These are phyloP conservation scores for Electrophaes corylata DNA, from an alignment of 2,888 invertebrate species.

Conservation along the genomic window DNA sequence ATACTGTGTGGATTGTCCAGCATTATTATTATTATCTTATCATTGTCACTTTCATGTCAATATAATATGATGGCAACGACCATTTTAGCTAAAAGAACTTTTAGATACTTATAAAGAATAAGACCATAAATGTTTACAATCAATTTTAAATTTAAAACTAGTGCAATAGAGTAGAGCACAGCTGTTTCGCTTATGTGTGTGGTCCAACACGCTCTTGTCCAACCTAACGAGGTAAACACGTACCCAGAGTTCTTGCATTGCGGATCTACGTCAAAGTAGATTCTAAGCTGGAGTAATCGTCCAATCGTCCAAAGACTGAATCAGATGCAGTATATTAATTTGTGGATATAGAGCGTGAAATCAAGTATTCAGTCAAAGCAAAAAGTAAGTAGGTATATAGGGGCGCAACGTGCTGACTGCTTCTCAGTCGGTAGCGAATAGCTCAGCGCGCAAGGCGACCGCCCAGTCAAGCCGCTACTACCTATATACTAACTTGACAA, in stretches of 20 bases:
- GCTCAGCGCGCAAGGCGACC: slow-evolving; percentile 49
- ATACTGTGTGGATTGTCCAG: too few relatives aligned
- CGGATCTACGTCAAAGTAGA: slow-evolving; percentile 8
- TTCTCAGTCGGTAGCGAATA: slow-evolving; percentile 63
- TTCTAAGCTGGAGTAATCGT: slow-evolving; percentile 47
- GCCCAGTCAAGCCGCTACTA: slow-evolving; percentile 32
- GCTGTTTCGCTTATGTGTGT: not conserved
- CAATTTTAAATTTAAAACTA: too few relatives aligned
- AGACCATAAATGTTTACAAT: too few relatives aligned
- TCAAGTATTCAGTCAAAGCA: slow-evolving; percentile 74
- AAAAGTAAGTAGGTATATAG: slow-evolving; percentile 77
- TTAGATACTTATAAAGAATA: too few relatives aligned
- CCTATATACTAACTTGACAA: slow-evolving; percentile 21
- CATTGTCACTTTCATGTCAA: too few relatives aligned
- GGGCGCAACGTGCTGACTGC: slow-evolving; percentile 61
- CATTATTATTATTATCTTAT: too few relatives aligned
- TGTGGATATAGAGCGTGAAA: slow-evolving; percentile 81
- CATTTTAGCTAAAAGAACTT: too few relatives aligned
- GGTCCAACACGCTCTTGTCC: not conserved
- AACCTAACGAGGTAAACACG: not conserved
- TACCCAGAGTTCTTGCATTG: not conserved
- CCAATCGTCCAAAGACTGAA: slow-evolving; percentile 46
- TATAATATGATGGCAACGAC: too few relatives aligned
- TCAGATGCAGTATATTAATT: slow-evolving; percentile 71
- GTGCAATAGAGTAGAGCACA: too few relatives aligned